Conservation (phyloP, 2,113 vertebrate genomes). For the Acinonyx jubatus region DNA sequence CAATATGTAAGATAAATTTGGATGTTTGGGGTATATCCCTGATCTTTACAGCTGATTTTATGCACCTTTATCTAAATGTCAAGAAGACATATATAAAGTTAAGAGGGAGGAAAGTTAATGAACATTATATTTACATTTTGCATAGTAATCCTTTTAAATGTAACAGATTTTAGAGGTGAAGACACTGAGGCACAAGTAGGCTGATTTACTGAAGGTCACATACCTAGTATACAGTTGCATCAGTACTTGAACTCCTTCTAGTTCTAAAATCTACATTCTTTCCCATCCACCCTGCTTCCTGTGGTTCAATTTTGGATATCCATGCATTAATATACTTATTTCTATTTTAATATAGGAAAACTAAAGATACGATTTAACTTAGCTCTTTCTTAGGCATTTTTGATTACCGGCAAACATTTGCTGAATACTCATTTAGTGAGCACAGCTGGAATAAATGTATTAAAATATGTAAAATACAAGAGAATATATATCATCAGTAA, state of each 20-base stretch:
- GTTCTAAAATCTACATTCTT: background rate
- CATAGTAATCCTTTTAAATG: background rate
- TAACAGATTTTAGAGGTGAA: background rate
- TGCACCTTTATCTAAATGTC: background rate
- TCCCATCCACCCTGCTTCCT: background rate
- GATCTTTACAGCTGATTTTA: background rate
- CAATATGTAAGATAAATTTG: background rate
- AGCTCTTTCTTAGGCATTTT: background rate
- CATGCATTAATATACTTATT: background rate
- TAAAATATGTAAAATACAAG: constrained; percentile 12
- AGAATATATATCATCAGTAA: background rate
- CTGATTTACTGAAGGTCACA: background rate
- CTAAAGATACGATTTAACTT: constrained; percentile 18
- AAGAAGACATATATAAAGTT: background rate
- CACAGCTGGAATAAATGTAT: background rate
- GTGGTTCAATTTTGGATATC: background rate
- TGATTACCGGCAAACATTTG: background rate
- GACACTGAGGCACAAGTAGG: background rate
- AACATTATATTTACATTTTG: background rate
- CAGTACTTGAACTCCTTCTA: background rate
- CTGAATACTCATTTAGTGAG: background rate
- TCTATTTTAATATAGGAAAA: constrained; percentile 32
- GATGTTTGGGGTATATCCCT: background rate
- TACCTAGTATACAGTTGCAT: background rate
- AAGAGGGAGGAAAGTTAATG: background rate